These are phyloP conservation scores for Zygothrica quintamaculata DNA, from an alignment of 2,888 invertebrate species.

Conservation along the genomic window DNA sequence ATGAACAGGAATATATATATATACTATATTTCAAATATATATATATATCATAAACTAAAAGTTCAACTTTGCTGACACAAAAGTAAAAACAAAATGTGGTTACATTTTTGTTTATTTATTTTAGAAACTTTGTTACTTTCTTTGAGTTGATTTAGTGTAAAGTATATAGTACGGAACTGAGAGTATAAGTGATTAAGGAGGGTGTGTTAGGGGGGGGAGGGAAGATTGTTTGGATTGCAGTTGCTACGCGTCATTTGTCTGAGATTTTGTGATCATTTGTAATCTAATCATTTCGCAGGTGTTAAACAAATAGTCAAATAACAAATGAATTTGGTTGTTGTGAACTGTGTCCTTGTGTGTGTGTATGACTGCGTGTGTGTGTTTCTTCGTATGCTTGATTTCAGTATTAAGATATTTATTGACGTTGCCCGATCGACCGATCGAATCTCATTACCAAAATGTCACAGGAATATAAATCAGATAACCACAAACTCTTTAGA, in stretches of 20 bases:
- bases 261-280: constrained; percentile 35
- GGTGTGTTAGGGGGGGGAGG: background rate
- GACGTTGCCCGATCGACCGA: constrained; percentile 19
- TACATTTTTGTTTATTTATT: background rate
- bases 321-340: constrained; percentile 29
- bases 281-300: constrained; percentile 36
- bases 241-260: constrained; percentile 8
- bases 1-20: no score
- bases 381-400: no score
- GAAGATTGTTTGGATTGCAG: background rate
- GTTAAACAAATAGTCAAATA: constrained; percentile 31
- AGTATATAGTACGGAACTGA: no score
- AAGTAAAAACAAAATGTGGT: no score
- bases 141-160: background rate
- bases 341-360: constrained; percentile 2
- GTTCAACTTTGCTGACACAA: no score
- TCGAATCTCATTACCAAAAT: constrained; percentile 23
- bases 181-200: no score
- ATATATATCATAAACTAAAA: no score
- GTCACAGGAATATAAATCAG: no score
- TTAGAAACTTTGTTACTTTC: constrained; percentile 5
- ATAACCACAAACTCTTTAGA: no score
- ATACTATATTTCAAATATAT: no score
- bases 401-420: constrained; percentile 1
- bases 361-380: background rate